Evolutionary conservation across 1,140 invertebrate species (phyloP).

Genomic region (Calycopis cecrops): DNA sequence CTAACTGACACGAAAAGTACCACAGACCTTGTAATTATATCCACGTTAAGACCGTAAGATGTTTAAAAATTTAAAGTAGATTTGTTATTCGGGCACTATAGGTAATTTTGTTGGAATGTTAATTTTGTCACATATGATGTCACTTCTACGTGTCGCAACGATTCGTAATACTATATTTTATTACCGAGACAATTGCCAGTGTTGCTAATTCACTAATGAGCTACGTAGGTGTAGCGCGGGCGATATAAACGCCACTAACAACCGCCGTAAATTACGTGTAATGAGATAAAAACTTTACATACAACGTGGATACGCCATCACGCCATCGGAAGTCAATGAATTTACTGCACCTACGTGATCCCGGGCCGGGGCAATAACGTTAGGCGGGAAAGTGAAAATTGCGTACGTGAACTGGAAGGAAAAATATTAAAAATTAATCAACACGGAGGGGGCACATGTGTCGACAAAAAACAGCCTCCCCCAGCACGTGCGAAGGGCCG

Average conservation of each 20-base stretch:
- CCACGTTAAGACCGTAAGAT: too few relatives aligned
- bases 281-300: slow-evolving; percentile 50
- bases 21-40: too few relatives aligned
- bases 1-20: background rate
- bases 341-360: slow-evolving; percentile 43
- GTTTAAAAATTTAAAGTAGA: too few relatives aligned
- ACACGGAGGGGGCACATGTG: slow-evolving; percentile 60
- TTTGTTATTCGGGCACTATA: too few relatives aligned
- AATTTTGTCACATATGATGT: background rate
- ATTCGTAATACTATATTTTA: slow-evolving; percentile 34
- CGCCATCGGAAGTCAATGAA: slow-evolving; percentile 38
- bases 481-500: slow-evolving; percentile 60
- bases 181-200: slow-evolving; percentile 59
- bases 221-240: slow-evolving; percentile 70
- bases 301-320: slow-evolving; percentile 34
- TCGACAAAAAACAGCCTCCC: slow-evolving; percentile 68
- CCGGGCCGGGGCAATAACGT: slow-evolving; percentile 36
- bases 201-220: slow-evolving; percentile 71
- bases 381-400: slow-evolving; percentile 69
- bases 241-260: slow-evolving; percentile 59
- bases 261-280: slow-evolving; percentile 50
- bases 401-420: slow-evolving; percentile 71
- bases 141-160: background rate
- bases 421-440: slow-evolving; percentile 75
- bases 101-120: too few relatives aligned